Percentiles rank a stretch among this genome's conserved stretches.
phyloP scores from a whole-genome alignment of 2,113 vertebrate species.

The Perccottus glenii region DNA sequence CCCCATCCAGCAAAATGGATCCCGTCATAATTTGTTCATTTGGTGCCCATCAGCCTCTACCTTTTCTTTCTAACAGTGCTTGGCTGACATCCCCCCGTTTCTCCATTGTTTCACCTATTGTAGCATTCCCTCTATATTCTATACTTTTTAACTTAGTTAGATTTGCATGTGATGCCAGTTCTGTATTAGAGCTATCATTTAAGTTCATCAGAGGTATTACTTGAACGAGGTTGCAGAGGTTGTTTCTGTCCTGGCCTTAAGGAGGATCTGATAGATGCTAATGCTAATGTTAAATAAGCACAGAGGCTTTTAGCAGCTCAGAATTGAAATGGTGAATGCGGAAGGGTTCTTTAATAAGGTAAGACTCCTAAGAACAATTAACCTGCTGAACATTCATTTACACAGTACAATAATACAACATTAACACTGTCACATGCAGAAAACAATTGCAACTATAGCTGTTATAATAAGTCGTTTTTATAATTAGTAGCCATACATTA shows the following conservation, averaged over 20 bases:
- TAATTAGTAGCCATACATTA: no score
- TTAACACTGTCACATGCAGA: constrained; percentile 13
- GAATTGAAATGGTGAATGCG: constrained; percentile 76
- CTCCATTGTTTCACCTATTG: constrained; percentile 37
- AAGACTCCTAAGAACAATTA: constrained; percentile 74
- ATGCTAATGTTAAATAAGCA: constrained; percentile 72
- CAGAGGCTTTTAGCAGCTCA: constrained; percentile 76
- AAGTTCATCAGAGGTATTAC: constrained; percentile 12
- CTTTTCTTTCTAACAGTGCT: constrained; percentile 90
- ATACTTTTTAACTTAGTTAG: constrained; percentile 47
- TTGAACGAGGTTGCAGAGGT: constrained; percentile 14
- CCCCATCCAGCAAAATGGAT: constrained; percentile 97
- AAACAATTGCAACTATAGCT: constrained; percentile 17
- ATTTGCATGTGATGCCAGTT: constrained; percentile 23
- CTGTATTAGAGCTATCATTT: not conserved
- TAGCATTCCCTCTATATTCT: constrained; percentile 43
- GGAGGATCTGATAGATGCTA: constrained; percentile 57
- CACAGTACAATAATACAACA: constrained; percentile 45
- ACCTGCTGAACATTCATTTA: constrained; percentile 38
- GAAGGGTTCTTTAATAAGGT: constrained; percentile 75
- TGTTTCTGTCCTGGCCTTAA: constrained; percentile 35
- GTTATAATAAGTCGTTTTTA: not conserved
- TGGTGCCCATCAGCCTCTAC: constrained; percentile 97
- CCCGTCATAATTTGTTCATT: constrained; percentile 99
- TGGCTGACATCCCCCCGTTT: constrained; percentile 91